Evolutionary conservation across 2,888 invertebrate genomes (phyloP).

Genomic region (Campaea margaritaria): DNA sequence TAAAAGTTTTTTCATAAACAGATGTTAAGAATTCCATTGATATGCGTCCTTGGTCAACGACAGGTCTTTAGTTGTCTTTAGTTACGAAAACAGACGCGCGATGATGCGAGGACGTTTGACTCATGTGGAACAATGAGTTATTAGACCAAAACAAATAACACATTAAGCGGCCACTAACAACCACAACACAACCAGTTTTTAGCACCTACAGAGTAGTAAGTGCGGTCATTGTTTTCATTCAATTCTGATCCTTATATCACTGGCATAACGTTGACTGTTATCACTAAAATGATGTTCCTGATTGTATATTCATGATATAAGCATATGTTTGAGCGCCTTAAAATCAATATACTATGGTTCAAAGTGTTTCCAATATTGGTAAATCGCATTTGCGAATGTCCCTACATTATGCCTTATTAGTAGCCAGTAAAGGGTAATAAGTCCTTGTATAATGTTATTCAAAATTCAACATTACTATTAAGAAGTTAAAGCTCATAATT

Average conservation of each 20-base stretch:
- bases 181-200: constrained; percentile 9
- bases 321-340: not conserved
- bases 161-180: constrained; percentile 25
- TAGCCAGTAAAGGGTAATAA: too few species aligned
- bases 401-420: too few species aligned
- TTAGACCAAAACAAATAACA: constrained; percentile 46
- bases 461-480: too few species aligned
- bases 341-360: not conserved
- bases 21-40: constrained; percentile 55
- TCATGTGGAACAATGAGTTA: constrained; percentile 52
- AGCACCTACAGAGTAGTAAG: too few species aligned
- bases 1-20: constrained; percentile 44
- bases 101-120: constrained; percentile 27
- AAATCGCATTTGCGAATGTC: not conserved
- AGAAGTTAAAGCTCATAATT: too few species aligned
- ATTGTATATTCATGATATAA: not conserved
- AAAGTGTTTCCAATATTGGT: not conserved
- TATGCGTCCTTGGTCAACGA: constrained; percentile 63
- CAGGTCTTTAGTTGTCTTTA: constrained; percentile 26
- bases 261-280: not conserved
- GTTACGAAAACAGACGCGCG: constrained; percentile 27
- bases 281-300: not conserved
- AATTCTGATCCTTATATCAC: not conserved
- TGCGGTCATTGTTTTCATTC: not conserved
- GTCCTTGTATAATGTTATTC: not conserved